Evolutionary conservation across 2,888 invertebrate genomes (phyloP), one percentile per base, ranked within the genome.

Genomic region (Conchocele bisecta): DNA sequence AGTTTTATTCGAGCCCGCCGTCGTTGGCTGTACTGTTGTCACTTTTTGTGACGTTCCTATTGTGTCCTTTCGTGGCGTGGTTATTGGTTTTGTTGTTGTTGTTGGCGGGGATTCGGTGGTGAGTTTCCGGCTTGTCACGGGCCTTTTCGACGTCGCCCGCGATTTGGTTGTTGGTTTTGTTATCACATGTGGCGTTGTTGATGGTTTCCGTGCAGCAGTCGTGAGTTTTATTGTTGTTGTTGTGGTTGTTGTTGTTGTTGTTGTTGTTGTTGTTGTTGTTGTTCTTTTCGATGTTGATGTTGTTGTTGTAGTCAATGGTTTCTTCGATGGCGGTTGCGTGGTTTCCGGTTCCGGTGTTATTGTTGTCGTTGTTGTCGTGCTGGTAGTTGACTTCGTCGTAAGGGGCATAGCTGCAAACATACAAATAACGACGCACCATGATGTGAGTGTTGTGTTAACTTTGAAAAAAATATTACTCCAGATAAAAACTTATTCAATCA

Each of bases 301-400:
- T 37, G 71, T 54, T 5, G 60, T 28, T 29, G 60, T 26, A 20
- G 64, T 61, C 24, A 64, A 35, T 35, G 68, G 37, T 7, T 42
- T 9, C 9, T 42, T 58, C 26, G 66, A 41, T 44, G 31, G 22
- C 33, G 42, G 13, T 46, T 7, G 31, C 7, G 53, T 50, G 31
- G 31, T 20, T 39, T 28, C 58, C 9, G 54, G 6, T 31, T 39
- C 24, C 22, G 20, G 39, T 24, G 59, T 22, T 50, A 56, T 37
- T 39, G 60, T 73, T 37, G 68, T 53, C 56, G 59, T 29, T 44
- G 50, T 31, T 31, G 64, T 54, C 33, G 54, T 39, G 5, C 46
- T 33, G 22, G 65, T 17, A 20, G 58, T 17, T 26, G 13, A n/a
- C 20, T 29, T 22, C 15, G 64, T 31, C 7, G 54, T 22, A 20